A percentile compares a stretch with the other conserved stretches of the same genome.
These are phyloP conservation scores for Garra rufa DNA, from an alignment of 2,113 vertebrate genomes.

Conservation along the genomic window DNA sequence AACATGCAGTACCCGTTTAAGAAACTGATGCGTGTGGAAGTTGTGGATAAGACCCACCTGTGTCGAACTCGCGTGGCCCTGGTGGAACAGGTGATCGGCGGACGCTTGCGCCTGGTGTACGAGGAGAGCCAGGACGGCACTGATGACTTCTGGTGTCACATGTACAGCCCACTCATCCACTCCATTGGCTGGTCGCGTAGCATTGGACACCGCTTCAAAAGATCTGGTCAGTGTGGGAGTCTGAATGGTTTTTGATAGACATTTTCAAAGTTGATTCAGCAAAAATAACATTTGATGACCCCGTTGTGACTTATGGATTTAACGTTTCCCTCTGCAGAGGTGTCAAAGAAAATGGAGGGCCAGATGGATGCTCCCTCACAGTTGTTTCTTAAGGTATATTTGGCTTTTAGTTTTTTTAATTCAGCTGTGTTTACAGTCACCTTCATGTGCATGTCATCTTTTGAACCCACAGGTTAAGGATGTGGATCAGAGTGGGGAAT, in stretches of 20 bases:
- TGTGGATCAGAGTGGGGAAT: constrained; percentile 92
- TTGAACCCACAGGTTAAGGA: constrained; percentile 85
- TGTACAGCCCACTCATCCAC: constrained; percentile 96
- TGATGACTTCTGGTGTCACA: constrained; percentile 99
- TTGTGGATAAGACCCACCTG: constrained; percentile 96
- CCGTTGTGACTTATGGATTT: background rate
- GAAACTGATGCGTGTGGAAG: constrained; percentile 95
- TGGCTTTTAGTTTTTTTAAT: no score
- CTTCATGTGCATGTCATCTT: background rate
- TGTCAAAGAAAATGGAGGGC: constrained; percentile 93
- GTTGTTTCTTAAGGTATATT: constrained; percentile 91
- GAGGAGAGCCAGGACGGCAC: constrained; percentile 94
- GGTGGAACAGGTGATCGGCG: constrained; percentile 94
- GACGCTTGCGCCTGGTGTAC: constrained; percentile 90
- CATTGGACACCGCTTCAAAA: constrained; percentile 97
- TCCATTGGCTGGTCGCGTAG: constrained; percentile 96
- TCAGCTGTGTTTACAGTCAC: background rate
- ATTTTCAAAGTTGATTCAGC: background rate
- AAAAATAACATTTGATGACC: background rate
- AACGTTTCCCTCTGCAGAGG: constrained; percentile 76
- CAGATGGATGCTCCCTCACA: constrained; percentile 89
- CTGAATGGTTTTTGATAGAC: background rate
- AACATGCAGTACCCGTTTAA: constrained; percentile 97
- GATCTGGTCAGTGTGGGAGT: constrained; percentile 84
- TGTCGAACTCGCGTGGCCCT: constrained; percentile 94